Evolutionary conservation across 2,113 vertebrate genomes (phyloP).

Genomic region (Lynx canadensis): DNA sequence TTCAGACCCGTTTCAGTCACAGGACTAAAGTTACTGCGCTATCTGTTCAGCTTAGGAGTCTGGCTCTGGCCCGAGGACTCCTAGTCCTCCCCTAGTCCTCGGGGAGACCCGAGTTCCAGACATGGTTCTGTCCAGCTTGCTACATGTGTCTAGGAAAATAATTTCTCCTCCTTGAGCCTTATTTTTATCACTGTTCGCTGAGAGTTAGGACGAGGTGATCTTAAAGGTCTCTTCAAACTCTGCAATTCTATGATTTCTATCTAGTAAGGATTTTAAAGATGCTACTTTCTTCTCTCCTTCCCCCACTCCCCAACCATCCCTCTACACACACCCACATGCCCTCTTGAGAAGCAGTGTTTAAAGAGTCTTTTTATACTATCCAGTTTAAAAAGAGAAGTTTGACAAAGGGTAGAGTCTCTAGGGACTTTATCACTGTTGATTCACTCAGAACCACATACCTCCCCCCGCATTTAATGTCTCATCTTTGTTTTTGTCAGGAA

Average conservation of each 20-base stretch:
- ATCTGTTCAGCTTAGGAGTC: background rate
- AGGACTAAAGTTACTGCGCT: background rate
- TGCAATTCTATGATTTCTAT: background rate
- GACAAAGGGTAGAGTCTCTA: slow-evolving; percentile 12
- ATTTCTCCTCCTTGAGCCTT: slow-evolving; percentile 57
- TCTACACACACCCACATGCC: background rate
- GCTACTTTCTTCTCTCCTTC: background rate
- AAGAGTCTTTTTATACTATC: slow-evolving; percentile 26
- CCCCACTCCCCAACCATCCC: background rate
- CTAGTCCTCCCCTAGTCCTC: no score
- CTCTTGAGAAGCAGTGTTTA: background rate
- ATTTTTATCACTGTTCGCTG: slow-evolving; percentile 44
- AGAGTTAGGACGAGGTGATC: background rate
- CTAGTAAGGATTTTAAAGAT: slow-evolving; percentile 32
- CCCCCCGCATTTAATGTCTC: background rate
- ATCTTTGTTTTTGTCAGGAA: slow-evolving; percentile 53
- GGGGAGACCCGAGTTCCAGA: background rate
- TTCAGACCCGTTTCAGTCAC: background rate
- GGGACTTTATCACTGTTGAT: slow-evolving; percentile 17
- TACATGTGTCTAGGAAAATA: slow-evolving; percentile 61
- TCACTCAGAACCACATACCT: background rate
- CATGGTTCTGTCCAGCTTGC: background rate
- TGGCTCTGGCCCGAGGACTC: background rate
- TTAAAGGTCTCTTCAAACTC: background rate
- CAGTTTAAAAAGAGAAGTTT: slow-evolving; percentile 44